phyloP scores from a whole-genome alignment of 2,888 invertebrate species.

The Laspeyria flexula region DNA sequence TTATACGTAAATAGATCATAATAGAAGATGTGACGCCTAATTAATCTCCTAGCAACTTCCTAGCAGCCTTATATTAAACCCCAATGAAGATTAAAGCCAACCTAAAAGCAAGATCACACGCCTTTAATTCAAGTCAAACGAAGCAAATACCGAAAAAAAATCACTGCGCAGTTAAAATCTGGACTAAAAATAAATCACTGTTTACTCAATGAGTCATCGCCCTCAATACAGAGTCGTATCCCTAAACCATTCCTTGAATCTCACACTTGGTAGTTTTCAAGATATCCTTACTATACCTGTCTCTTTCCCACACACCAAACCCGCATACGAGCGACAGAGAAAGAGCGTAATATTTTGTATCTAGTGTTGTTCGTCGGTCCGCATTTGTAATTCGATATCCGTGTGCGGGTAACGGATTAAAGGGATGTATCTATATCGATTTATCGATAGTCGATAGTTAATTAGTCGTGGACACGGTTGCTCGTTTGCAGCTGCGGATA shows the following conservation, averaged over 20 bases:
- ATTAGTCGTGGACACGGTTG: conserved; percentile 20
- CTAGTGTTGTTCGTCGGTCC: conserved; percentile 51
- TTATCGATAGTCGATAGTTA: conserved; percentile 39
- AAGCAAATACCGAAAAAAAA: background rate
- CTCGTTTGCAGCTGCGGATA: background rate
- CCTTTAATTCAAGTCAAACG: too few species aligned
- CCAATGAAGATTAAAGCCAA: background rate
- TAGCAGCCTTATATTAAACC: too few species aligned
- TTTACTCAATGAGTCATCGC: conserved; percentile 24
- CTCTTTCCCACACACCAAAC: conserved; percentile 35
- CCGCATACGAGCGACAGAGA: conserved; percentile 38
- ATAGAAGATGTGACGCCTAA: too few species aligned
- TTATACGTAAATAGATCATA: too few species aligned
- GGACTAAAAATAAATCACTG: conserved; percentile 27
- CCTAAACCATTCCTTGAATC: conserved; percentile 55
- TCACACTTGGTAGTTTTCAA: conserved; percentile 74
- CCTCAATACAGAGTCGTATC: conserved; percentile 23
- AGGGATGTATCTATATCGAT: conserved; percentile 49
- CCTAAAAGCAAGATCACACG: background rate
- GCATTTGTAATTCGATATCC: conserved; percentile 75
- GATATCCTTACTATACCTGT: conserved; percentile 63
- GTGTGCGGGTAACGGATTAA: conserved; percentile 60
- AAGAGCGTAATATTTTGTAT: conserved; percentile 42
- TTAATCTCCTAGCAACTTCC: too few species aligned
- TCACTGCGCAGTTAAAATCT: conserved; percentile 3